These are phyloP conservation scores for Bathynomus jamesi DNA, from an alignment of 1,140 invertebrate genomes.

Conservation along the genomic window DNA sequence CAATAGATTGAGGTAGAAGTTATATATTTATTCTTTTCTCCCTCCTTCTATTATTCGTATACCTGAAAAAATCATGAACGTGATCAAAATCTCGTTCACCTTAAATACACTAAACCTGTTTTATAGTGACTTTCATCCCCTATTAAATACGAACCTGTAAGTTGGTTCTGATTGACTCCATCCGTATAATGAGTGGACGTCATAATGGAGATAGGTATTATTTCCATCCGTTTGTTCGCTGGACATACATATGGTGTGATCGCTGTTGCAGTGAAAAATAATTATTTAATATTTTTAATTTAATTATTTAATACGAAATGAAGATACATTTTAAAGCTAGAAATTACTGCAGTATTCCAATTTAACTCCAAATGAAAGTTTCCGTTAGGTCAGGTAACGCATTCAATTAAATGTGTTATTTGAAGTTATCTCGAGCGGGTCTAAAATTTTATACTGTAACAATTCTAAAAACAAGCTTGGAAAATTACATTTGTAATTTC, in stretches of 20 bases:
- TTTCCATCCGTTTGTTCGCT: slow-evolving; percentile 11
- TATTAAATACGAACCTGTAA: too few species aligned
- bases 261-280: slow-evolving; percentile 2
- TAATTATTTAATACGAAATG: not conserved
- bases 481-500: too few species aligned
- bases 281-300: not conserved
- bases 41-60: too few species aligned
- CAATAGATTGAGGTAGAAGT: too few species aligned
- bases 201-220: slow-evolving; percentile 39
- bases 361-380: not conserved
- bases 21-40: too few species aligned
- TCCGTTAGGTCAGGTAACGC: not conserved
- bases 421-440: not conserved
- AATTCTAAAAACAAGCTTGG: too few species aligned
- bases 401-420: not conserved
- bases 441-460: not conserved
- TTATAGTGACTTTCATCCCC: too few species aligned
- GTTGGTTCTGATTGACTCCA: slow-evolving; percentile 62
- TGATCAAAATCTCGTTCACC: too few species aligned
- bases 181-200: slow-evolving; percentile 44
- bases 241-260: slow-evolving; percentile 25
- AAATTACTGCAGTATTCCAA: not conserved
- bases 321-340: not conserved
- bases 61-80: too few species aligned
- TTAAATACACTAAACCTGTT: too few species aligned